phyloP scores from a whole-genome alignment of 2,797 vertebrate genomes.

The Acrossocheilus fasciatus region DNA sequence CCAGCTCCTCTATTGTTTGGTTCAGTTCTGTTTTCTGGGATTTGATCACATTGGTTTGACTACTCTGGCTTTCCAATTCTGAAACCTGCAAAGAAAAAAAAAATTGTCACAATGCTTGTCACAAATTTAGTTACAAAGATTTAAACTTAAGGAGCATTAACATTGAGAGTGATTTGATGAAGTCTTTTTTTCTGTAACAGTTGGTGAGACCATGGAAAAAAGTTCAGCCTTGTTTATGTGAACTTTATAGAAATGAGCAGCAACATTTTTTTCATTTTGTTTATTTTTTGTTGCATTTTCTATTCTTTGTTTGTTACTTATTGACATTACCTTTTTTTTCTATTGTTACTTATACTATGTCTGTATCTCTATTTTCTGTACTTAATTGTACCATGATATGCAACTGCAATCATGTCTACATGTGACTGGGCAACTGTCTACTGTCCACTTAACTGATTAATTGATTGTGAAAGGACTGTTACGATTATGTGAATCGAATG shows the following conservation, averaged over 20 bases:
- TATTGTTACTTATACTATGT: no score
- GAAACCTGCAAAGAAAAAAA: slow-evolving; percentile 84
- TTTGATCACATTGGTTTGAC: slow-evolving; percentile 94
- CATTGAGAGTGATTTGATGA: background rate
- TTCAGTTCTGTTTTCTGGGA: slow-evolving; percentile 97
- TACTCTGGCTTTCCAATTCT: slow-evolving; percentile 96
- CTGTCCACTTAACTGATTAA: no score
- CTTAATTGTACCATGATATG: no score
- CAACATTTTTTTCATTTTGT: background rate
- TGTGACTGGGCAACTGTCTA: no score
- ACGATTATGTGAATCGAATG: no score
- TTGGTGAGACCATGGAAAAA: background rate
- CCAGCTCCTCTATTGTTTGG: slow-evolving; percentile 97
- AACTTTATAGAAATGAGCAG: background rate
- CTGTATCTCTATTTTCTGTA: no score
- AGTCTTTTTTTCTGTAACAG: background rate
- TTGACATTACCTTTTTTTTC: no score
- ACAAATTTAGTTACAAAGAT: slow-evolving; percentile 8
- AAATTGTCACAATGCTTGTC: background rate
- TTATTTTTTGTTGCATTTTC: no score
- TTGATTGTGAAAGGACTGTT: no score
- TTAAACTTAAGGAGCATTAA: background rate
- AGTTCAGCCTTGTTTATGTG: background rate
- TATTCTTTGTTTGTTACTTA: no score
- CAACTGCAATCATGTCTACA: no score